A percentile compares a stretch with the other conserved stretches of the same genome.
phyloP scores from a whole-genome alignment of 2,113 vertebrate species.

The Syrmaticus mikado region DNA sequence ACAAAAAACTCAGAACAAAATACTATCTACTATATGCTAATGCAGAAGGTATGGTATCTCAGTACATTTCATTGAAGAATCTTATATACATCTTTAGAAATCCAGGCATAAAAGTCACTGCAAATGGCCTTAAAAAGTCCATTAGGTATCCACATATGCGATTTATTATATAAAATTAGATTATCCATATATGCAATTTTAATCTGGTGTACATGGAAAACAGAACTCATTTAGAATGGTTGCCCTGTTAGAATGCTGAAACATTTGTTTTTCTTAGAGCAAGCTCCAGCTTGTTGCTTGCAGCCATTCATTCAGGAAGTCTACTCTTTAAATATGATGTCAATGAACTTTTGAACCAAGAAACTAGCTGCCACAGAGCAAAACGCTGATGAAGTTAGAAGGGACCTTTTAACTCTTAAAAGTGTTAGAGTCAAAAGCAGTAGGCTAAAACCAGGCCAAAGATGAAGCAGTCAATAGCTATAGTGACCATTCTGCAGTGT shows the following conservation, averaged over 20 bases:
- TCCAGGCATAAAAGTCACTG: background rate
- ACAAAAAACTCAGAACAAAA: background rate
- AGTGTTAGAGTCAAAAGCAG: background rate
- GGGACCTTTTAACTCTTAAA: background rate
- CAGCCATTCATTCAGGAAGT: background rate
- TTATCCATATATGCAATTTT: background rate
- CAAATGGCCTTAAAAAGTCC: background rate
- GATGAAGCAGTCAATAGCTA: background rate
- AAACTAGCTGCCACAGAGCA: background rate
- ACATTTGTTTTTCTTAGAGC: background rate
- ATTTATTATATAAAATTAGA: no score
- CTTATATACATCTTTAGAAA: background rate
- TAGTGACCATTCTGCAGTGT: rapidly evolving
- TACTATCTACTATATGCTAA: background rate
- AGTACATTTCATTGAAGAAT: background rate
- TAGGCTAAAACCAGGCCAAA: background rate
- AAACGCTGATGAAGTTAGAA: background rate
- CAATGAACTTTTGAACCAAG: background rate
- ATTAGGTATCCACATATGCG: background rate
- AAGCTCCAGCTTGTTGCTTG: background rate
- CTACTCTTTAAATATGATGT: background rate
- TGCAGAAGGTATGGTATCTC: background rate
- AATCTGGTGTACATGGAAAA: background rate
- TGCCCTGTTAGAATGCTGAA: background rate
- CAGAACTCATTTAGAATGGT: rapidly evolving